Evolutionary conservation across 2,888 invertebrate species (phyloP).

Genomic region (Drosophila buzzatii): DNA sequence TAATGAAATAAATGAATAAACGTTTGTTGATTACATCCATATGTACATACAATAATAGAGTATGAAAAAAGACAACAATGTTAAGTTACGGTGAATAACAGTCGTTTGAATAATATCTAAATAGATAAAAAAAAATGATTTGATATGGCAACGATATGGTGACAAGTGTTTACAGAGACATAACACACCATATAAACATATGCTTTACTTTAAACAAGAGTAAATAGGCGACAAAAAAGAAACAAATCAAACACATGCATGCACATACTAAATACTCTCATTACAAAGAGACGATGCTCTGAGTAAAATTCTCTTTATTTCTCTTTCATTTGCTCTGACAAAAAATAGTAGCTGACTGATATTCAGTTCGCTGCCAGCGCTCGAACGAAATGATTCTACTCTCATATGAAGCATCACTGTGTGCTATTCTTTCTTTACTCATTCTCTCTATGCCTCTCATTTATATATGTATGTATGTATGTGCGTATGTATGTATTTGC

Average conservation of each 20-base stretch:
- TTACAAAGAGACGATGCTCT: slow-evolving; percentile 25
- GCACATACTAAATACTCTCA: slow-evolving; percentile 22
- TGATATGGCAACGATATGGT: background rate
- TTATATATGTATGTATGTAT: too few relatives aligned
- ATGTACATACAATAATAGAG: background rate
- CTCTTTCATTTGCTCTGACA: background rate
- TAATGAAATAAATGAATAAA: slow-evolving; percentile 9
- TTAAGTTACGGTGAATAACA: slow-evolving; percentile 12
- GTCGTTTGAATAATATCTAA: slow-evolving; percentile 25
- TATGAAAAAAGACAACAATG: background rate
- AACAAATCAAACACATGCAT: background rate
- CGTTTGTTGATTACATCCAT: background rate
- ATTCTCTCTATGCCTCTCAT: too few relatives aligned
- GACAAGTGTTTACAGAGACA: slow-evolving; percentile 37
- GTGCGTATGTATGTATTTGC: too few relatives aligned
- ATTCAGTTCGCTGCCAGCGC: too few relatives aligned
- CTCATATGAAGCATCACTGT: too few relatives aligned
- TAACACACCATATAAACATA: slow-evolving; percentile 39
- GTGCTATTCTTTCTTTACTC: too few relatives aligned
- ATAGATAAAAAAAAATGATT: slow-evolving; percentile 4
- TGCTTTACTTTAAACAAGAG: slow-evolving; percentile 31
- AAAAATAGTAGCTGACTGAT: too few relatives aligned
- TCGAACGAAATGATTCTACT: too few relatives aligned
- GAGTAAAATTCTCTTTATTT: slow-evolving; percentile 42
- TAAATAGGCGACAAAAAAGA: slow-evolving; percentile 21